phyloP scores from a whole-genome alignment of 30 jellyfish, hydroid and myxozoan species.

The Mastigias papua region DNA sequence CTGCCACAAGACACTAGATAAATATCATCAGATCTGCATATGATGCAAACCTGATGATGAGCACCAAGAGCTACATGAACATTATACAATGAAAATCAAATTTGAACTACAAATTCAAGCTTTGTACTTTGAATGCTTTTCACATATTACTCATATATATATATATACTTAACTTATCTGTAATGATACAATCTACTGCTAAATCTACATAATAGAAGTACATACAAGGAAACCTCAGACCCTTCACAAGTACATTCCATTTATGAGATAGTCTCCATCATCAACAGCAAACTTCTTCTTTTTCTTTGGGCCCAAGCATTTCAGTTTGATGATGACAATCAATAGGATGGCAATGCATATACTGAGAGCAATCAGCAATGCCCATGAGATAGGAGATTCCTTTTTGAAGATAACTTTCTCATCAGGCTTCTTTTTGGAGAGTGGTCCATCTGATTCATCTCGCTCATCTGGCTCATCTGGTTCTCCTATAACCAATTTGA shows the following conservation, averaged over 20 bases:
- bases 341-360: slow-evolving; percentile 65
- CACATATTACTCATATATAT: neutral
- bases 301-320: slow-evolving; percentile 85
- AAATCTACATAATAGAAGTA: neutral
- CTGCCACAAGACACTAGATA: too few species aligned
- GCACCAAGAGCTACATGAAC: too few species aligned
- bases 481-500: too few species aligned
- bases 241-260: slow-evolving; percentile 92
- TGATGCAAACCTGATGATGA: too few species aligned
- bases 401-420: slow-evolving; percentile 26
- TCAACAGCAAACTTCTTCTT: slow-evolving; percentile 97
- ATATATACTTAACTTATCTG: neutral
- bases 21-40: too few species aligned
- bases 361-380: slow-evolving; percentile 78
- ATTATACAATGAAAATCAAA: too few species aligned
- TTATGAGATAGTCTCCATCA: slow-evolving; percentile 96
- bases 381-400: slow-evolving; percentile 62
- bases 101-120: too few species aligned
- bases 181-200: neutral
- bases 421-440: neutral
- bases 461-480: neutral
- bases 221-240: neutral
- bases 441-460: neutral
- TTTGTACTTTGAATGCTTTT: neutral
- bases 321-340: slow-evolving; percentile 76